These are phyloP conservation scores for Tragulus kanchil DNA, from an alignment of 2,113 vertebrate genomes.

Conservation along the genomic window DNA sequence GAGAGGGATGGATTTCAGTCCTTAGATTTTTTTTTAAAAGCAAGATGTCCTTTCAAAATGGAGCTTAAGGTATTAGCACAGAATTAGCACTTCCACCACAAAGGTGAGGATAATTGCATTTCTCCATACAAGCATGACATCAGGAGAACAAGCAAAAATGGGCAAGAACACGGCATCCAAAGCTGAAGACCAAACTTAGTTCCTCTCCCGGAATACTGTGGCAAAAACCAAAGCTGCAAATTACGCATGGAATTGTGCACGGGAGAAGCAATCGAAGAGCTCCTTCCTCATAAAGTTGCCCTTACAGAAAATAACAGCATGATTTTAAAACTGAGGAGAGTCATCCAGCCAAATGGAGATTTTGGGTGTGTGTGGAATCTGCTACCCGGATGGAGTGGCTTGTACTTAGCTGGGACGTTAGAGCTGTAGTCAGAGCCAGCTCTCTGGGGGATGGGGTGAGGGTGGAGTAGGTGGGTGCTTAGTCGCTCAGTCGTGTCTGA, in stretches of 20 bases:
- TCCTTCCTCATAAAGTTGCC: neutral
- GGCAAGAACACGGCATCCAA: neutral
- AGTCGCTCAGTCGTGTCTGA: too few species aligned
- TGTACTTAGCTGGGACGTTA: neutral
- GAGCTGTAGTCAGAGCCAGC: neutral
- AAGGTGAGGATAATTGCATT: slow-evolving; percentile 53
- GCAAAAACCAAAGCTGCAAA: neutral
- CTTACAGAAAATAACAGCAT: neutral
- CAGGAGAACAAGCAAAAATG: slow-evolving; percentile 9
- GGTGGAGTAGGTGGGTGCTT: too few species aligned
- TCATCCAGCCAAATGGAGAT: neutral
- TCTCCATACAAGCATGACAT: slow-evolving; percentile 45
- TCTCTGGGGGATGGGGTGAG: fast-evolving
- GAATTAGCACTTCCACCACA: neutral
- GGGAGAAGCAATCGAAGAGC: neutral
- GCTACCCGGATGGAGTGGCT: neutral
- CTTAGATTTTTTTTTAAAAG: slow-evolving; percentile 59
- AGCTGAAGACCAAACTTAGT: neutral
- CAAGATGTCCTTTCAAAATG: slow-evolving; percentile 66
- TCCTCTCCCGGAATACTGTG: neutral
- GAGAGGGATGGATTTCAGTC: slow-evolving; percentile 59
- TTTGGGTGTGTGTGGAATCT: neutral
- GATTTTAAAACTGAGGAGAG: fast-evolving
- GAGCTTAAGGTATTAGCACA: slow-evolving; percentile 55
- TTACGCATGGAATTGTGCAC: neutral